Percentiles rank a stretch among this genome's conserved stretches.
phyloP scores from a whole-genome alignment of 2,797 vertebrate species.

The Euthynnus affinis region DNA sequence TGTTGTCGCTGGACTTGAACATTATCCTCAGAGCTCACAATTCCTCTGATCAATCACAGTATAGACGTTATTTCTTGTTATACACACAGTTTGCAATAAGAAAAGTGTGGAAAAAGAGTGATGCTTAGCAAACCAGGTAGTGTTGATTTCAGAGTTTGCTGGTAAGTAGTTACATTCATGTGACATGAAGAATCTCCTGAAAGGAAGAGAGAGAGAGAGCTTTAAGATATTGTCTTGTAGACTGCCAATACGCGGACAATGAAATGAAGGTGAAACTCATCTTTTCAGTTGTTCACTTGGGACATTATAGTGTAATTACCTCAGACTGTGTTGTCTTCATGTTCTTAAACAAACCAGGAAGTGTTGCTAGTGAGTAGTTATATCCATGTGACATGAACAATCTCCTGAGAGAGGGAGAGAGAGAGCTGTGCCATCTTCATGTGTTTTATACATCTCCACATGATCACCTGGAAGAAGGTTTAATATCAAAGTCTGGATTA shows the following conservation, averaged over 20 bases:
- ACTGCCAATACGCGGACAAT: background rate
- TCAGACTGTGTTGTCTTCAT: too few species aligned
- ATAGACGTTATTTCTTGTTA: slow-evolving; percentile 28
- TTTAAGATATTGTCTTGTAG: background rate
- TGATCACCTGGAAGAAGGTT: slow-evolving; percentile 1
- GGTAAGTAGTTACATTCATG: background rate
- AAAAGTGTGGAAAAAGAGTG: background rate
- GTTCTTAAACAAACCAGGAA: background rate
- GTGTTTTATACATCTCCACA: too few species aligned
- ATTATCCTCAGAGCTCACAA: background rate
- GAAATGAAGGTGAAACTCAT: background rate
- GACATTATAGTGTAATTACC: slow-evolving; percentile 28
- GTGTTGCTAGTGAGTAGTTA: background rate
- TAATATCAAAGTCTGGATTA: background rate
- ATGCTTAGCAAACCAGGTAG: slow-evolving; percentile 27
- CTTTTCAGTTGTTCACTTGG: background rate
- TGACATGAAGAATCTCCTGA: background rate
- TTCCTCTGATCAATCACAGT: slow-evolving; percentile 24
- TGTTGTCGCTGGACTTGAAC: too few species aligned
- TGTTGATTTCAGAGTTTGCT: slow-evolving; percentile 6
- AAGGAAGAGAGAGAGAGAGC: background rate
- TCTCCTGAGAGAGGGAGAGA: slow-evolving; percentile 25
- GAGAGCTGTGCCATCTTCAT: too few species aligned
- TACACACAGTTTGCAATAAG: background rate
- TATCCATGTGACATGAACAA: fast-evolving